Base-by-base conservation (phyloP, 2,113 vertebrate species). In the Cynoglossus semilaevis region DNA sequence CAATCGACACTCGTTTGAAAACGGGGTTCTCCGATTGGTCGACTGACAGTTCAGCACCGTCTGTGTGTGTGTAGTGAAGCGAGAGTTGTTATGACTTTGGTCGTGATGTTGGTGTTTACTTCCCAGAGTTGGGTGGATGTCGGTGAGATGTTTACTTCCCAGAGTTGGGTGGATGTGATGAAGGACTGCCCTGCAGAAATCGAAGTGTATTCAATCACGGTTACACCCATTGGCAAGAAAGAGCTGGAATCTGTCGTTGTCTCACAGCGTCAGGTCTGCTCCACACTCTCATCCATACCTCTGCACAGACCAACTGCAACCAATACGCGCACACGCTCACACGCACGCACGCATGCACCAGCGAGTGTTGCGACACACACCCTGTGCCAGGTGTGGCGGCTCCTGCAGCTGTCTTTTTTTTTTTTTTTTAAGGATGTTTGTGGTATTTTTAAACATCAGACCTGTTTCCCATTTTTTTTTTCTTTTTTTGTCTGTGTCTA, bases 191-290 rank as follows among this genome's bases (percentile, higher is more conserved):
- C 78, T 60, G 58, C 60, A 66, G 81, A 65, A 78, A 89, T 82
- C 52, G 41, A 67, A 80, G 82, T 87, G 81, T 84, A 89, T 81
- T 61, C 74, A 81, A 83, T 69, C 52, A 69, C 51, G 66, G 81
- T 75, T 76, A 81, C 82, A 77, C 77, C 86, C 82, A 72, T 38
- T 67, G 61, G 66, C 68, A 78, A 56, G 53, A 59, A 70, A 52
- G 69, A 71, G 65, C 55, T 41, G 49, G 52, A 53, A 18, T 40
- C 18, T 56, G 29, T 64, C 46, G 56, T 72, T 85, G 63, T 72
- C 63, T 62, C 48, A 41, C 51, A 38, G 29, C 44, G 15, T 54
- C 45, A 50, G 5, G 47, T 44, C 41, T 51, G 11, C 29, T 9
- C 17, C n/a, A 29, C 2, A 29, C 6, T 29, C 22, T 29, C 58